Percentiles rank a stretch among this genome's conserved stretches.
Conservation (phyloP, 2,797 vertebrate genomes). For the Enteromius mattozi region DNA sequence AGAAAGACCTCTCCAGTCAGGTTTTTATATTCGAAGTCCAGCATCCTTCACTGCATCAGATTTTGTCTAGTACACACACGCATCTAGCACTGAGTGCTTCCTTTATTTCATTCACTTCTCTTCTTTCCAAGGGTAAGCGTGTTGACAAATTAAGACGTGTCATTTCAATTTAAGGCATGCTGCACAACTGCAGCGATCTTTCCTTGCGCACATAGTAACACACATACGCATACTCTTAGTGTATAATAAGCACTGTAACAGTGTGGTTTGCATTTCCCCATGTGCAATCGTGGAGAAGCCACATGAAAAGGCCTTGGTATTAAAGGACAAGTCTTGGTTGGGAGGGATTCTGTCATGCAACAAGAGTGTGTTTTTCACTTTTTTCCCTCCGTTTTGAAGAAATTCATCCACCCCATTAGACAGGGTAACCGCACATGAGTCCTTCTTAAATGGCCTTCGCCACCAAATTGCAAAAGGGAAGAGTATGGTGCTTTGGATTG, state of each 20-base stretch:
- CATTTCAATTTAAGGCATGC: slow-evolving; percentile 71
- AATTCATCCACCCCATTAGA: slow-evolving; percentile 64
- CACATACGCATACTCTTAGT: slow-evolving; percentile 65
- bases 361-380: slow-evolving; percentile 81
- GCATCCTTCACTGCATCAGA: neutral
- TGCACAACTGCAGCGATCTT: slow-evolving; percentile 67
- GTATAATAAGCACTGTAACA: slow-evolving; percentile 82
- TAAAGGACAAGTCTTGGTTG: slow-evolving; percentile 87
- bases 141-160: slow-evolving; percentile 79
- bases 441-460: slow-evolving; percentile 74
- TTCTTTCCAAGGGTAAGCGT: slow-evolving; percentile 65
- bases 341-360: slow-evolving; percentile 86
- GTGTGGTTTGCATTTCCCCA: slow-evolving; percentile 81
- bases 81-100: slow-evolving; percentile 35
- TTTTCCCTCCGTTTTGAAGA: slow-evolving; percentile 70
- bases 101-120: slow-evolving; percentile 40
- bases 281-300: slow-evolving; percentile 83
- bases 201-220: slow-evolving; percentile 59
- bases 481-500: slow-evolving; percentile 69
- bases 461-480: slow-evolving; percentile 77
- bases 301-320: slow-evolving; percentile 83
- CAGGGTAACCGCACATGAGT: slow-evolving; percentile 66
- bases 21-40: neutral
- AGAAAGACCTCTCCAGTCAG: neutral
- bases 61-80: neutral